A percentile compares a stretch with the other conserved stretches of the same genome.
Evolutionary conservation across 1,140 invertebrate genomes (phyloP).

Genomic region (Drosophila lowei): DNA sequence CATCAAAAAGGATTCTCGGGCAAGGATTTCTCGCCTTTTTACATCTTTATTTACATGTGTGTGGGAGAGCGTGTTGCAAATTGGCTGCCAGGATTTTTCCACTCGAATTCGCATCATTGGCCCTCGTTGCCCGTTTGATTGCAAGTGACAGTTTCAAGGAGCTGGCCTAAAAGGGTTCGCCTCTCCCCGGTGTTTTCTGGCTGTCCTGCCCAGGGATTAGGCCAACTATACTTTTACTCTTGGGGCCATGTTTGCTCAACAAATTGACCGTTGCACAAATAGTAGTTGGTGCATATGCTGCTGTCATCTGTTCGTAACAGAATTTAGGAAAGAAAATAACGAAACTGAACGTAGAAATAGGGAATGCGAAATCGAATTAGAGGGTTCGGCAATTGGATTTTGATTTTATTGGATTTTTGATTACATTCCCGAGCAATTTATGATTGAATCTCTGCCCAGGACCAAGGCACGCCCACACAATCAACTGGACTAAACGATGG

Average conservation of each 20-base stretch:
- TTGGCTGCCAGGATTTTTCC: constrained; percentile 71
- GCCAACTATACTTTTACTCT: neutral
- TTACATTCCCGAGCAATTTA: constrained; percentile 63
- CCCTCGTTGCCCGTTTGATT: constrained; percentile 56
- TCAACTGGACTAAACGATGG: constrained; percentile 33
- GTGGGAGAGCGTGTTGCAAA: constrained; percentile 58
- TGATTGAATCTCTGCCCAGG: constrained; percentile 50
- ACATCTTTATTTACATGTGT: constrained; percentile 50
- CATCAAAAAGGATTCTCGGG: constrained; percentile 42
- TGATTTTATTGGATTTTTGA: constrained; percentile 63
- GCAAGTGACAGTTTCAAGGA: constrained; percentile 73
- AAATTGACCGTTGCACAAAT: constrained; percentile 75
- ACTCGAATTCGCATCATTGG: constrained; percentile 73
- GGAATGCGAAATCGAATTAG: constrained; percentile 41
- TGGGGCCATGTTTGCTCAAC: constrained; percentile 51
- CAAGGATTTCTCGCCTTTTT: constrained; percentile 26
- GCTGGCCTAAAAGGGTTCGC: constrained; percentile 55
- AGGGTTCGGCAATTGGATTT: constrained; percentile 60
- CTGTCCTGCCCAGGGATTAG: constrained; percentile 9
- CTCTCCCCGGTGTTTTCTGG: neutral
- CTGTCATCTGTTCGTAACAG: neutral
- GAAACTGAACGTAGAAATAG: too few relatives aligned
- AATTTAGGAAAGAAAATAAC: too few relatives aligned
- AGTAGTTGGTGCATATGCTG: constrained; percentile 59
- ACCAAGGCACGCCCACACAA: constrained; percentile 49